A percentile compares a stretch with the other conserved stretches of the same genome.
phyloP scores from a whole-genome alignment of 2,888 invertebrate genomes.

The Drosophila tanythrix region DNA sequence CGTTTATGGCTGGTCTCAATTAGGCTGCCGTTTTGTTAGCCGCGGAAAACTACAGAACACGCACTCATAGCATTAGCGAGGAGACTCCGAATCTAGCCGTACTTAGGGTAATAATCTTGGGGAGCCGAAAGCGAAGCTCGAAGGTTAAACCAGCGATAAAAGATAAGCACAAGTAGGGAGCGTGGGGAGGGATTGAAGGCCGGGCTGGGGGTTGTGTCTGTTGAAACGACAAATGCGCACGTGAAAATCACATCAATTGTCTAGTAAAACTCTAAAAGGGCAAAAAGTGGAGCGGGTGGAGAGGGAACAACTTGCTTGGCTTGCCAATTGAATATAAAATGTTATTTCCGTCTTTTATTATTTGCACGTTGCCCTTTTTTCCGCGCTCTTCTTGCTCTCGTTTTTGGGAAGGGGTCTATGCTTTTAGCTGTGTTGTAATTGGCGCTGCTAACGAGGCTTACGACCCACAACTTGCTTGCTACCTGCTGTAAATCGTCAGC shows the following conservation, averaged over 20 bases:
- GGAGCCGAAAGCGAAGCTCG: constrained; percentile 38
- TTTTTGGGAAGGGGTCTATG: neutral
- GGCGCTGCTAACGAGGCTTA: constrained; percentile 60
- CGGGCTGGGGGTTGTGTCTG: neutral
- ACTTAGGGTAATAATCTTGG: constrained; percentile 53
- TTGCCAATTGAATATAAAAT: constrained; percentile 79
- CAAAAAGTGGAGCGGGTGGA: constrained; percentile 8
- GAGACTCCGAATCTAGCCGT: neutral
- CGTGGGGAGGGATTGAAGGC: neutral
- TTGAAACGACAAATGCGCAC: constrained; percentile 71
- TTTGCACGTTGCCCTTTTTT: constrained; percentile 68
- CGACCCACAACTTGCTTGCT: constrained; percentile 5
- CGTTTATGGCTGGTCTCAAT: constrained; percentile 74
- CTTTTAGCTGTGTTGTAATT: constrained; percentile 48
- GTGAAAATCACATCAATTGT: constrained; percentile 82
- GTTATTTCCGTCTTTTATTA: constrained; percentile 77
- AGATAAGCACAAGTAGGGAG: constrained; percentile 57
- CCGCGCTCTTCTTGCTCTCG: neutral
- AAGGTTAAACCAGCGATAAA: constrained; percentile 78
- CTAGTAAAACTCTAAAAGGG: constrained; percentile 56
- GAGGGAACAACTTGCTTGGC: constrained; percentile 26
- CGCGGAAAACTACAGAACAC: constrained; percentile 67
- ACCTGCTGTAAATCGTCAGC: neutral
- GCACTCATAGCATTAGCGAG: constrained; percentile 69
- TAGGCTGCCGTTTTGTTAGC: constrained; percentile 74